These are phyloP conservation scores for Pseudomyrmex dendroicus DNA, from an alignment of 1,140 invertebrate genomes.

Conservation along the genomic window DNA sequence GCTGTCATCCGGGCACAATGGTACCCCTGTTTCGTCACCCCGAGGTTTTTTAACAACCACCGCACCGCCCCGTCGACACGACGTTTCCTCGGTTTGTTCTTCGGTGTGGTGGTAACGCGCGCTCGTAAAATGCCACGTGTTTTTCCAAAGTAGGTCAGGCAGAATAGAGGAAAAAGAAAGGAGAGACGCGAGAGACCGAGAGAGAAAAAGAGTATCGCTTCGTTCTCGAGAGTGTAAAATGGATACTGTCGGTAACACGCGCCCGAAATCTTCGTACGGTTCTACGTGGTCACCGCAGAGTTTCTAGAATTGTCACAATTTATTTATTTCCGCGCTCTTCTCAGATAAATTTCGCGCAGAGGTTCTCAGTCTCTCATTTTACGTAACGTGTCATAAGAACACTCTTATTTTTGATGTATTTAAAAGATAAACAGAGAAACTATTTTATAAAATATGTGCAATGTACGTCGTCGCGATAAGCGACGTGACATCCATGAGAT, in stretches of 20 bases:
- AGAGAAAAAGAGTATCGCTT: background rate
- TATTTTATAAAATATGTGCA: background rate
- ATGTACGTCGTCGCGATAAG: background rate
- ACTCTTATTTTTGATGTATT: background rate
- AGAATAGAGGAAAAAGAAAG: conserved; percentile 47
- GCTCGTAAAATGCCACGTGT: conserved; percentile 66
- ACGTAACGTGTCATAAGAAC: too few species aligned
- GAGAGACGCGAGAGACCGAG: background rate
- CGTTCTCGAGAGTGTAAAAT: conserved; percentile 17
- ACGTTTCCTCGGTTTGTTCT: conserved; percentile 40
- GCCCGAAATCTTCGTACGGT: conserved; percentile 12
- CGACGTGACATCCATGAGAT: background rate
- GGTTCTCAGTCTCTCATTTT: conserved; percentile 1
- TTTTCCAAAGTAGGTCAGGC: conserved; percentile 58
- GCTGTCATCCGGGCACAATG: conserved; percentile 69
- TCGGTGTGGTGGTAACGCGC: conserved; percentile 35
- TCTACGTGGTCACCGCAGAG: conserved; percentile 1
- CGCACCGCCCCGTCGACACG: conserved; percentile 53
- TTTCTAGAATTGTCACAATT: conserved; percentile 44
- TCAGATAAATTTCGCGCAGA: conserved; percentile 27
- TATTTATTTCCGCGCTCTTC: conserved; percentile 37
- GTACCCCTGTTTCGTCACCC: conserved; percentile 66
- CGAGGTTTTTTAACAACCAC: conserved; percentile 64
- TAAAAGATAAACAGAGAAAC: too few species aligned
- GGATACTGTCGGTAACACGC: conserved; percentile 27